A percentile compares a stretch with the other conserved stretches of the same genome.
These are phyloP conservation scores for Calosoma granatense DNA, from an alignment of 1,140 invertebrate species.

Conservation along the genomic window DNA sequence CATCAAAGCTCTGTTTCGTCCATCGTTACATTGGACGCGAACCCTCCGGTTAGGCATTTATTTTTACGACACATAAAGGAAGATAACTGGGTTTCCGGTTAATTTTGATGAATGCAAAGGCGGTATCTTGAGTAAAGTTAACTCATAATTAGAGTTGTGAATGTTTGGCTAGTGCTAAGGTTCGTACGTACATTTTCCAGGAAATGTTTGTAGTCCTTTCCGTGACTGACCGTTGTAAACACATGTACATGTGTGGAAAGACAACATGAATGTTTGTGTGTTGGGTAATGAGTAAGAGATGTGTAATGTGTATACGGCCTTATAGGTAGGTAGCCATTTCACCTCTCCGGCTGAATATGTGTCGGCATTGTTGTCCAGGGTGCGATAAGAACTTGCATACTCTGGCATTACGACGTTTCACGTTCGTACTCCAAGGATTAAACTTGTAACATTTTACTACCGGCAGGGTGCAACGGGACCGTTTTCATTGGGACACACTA, in stretches of 20 bases:
- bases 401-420: constrained; percentile 1
- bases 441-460: constrained; percentile 8
- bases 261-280: not conserved
- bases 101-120: no score
- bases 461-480: not conserved
- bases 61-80: no score
- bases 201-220: not conserved
- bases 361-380: constrained; percentile 1
- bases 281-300: not conserved
- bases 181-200: no score
- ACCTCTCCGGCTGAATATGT: not conserved
- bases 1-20: no score
- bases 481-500: not conserved
- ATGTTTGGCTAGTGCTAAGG: no score
- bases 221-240: not conserved
- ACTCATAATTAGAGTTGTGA: no score
- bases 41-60: no score
- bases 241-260: not conserved
- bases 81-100: no score
- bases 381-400: constrained; percentile 8
- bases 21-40: no score
- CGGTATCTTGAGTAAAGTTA: no score
- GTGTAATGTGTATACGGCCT: not conserved
- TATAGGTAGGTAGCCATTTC: not conserved
- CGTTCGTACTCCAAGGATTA: constrained; percentile 1